phyloP scores from a whole-genome alignment of 53 echinoderm and acorn worm species.

The Astropecten irregularis region DNA sequence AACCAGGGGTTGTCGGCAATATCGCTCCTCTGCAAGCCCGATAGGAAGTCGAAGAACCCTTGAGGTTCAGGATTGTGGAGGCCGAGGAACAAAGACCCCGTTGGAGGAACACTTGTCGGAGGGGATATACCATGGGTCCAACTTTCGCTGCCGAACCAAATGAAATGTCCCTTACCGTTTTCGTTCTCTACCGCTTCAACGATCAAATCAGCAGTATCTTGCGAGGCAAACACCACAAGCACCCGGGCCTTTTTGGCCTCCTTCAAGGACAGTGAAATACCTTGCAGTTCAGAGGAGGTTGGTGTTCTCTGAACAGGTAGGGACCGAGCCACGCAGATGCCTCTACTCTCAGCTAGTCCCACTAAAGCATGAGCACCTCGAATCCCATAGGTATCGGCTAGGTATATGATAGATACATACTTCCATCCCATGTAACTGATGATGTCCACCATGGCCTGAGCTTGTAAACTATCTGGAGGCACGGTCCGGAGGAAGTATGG shows the following conservation, averaged over 20 bases:
- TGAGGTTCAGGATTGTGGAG: neutral
- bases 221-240: conserved; percentile 19
- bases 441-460: conserved; percentile 39
- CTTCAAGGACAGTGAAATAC: neutral
- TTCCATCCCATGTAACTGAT: conserved; percentile 27
- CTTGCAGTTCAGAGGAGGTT: conserved; percentile 26
- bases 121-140: conserved; percentile 5
- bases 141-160: conserved; percentile 34
- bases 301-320: conserved; percentile 12
- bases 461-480: conserved; percentile 53
- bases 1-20: conserved; percentile 42
- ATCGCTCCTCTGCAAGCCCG: neutral
- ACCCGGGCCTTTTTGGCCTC: conserved; percentile 36
- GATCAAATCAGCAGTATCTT: neutral
- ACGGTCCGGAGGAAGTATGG: conserved; percentile 57
- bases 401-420: conserved; percentile 35
- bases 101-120: neutral
- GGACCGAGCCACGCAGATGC: conserved; percentile 50
- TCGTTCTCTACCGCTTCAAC: neutral
- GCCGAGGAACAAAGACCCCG: neutral
- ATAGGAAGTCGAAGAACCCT: neutral
- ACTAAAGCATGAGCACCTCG: conserved; percentile 35
- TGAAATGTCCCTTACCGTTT: neutral
- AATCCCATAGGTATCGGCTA: conserved; percentile 36
- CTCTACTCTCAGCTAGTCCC: conserved; percentile 36